phyloP scores from a whole-genome alignment of 37 sponge, comb jelly and placozoan species.

The Haliclona indistincta region DNA sequence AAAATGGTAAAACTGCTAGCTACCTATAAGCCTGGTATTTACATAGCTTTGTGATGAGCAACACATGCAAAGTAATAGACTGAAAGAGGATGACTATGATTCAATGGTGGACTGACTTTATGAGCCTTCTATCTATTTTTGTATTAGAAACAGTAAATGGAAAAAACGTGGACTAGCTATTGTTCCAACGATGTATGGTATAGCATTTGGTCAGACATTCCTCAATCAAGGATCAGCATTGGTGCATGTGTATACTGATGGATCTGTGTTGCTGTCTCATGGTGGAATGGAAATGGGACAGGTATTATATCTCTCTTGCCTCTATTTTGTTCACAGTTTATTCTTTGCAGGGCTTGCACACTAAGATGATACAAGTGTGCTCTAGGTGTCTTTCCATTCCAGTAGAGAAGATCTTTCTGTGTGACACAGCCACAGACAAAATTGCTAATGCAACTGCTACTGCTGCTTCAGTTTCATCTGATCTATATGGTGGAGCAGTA shows the following conservation, averaged over 20 bases:
- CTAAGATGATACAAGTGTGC: constrained; percentile 45
- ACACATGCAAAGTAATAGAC: no score
- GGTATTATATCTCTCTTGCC: not conserved
- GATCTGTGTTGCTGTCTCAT: constrained; percentile 38
- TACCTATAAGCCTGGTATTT: no score
- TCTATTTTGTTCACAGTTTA: not conserved
- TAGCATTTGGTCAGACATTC: not conserved
- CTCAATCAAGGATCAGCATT: constrained; percentile 23
- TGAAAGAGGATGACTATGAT: no score
- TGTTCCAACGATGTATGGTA: constrained; percentile 22
- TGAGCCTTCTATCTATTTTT: constrained; percentile 11
- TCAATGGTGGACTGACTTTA: not conserved
- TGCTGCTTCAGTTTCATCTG: constrained; percentile 26
- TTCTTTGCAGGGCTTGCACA: constrained; percentile 33
- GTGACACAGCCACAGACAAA: constrained; percentile 24
- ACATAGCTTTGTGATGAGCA: no score
- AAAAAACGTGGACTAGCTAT: constrained; percentile 36
- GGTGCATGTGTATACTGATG: constrained; percentile 45
- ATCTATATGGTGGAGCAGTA: constrained; percentile 41
- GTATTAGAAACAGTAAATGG: constrained; percentile 24
- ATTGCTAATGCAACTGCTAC: constrained; percentile 41
- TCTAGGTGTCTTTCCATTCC: constrained; percentile 20
- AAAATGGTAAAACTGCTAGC: no score
- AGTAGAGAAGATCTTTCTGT: not conserved
- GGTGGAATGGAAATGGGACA: constrained; percentile 66